Evolutionary conservation across 2,888 invertebrate genomes (phyloP).

Genomic region (Nymphalis c-album): DNA sequence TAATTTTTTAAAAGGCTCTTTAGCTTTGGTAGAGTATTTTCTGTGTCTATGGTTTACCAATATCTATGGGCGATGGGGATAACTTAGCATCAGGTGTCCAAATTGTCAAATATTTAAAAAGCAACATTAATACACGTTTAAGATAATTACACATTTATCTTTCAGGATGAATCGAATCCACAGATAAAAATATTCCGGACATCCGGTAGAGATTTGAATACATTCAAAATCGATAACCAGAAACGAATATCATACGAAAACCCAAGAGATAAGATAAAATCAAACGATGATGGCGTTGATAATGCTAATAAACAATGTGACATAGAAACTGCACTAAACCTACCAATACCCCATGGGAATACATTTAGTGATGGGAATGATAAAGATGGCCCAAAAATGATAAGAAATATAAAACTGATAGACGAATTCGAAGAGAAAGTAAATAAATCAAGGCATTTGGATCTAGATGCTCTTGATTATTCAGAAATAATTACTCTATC

Average conservation of each 20-base stretch:
- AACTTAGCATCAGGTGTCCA: too few species aligned
- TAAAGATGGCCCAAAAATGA: conserved; percentile 12
- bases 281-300: background rate
- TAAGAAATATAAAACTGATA: conserved; percentile 17
- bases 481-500: background rate
- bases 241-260: conserved; percentile 24
- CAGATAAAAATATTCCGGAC: conserved; percentile 49
- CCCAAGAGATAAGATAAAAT: background rate
- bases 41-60: too few species aligned
- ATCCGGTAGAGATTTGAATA: conserved; percentile 49
- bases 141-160: background rate
- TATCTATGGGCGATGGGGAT: too few species aligned
- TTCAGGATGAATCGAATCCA: background rate
- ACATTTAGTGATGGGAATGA: background rate
- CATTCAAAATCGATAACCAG: conserved; percentile 45
- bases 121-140: too few species aligned
- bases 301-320: background rate
- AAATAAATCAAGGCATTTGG: background rate
- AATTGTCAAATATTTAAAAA: too few species aligned
- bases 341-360: background rate
- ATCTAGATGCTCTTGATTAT: conserved; percentile 1
- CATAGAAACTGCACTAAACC: background rate
- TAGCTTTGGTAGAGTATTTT: too few species aligned
- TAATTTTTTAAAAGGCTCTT: too few species aligned
- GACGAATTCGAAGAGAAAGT: conserved; percentile 15